phyloP scores from a whole-genome alignment of 1,140 invertebrate species.

The Neuroterus valhalla region DNA sequence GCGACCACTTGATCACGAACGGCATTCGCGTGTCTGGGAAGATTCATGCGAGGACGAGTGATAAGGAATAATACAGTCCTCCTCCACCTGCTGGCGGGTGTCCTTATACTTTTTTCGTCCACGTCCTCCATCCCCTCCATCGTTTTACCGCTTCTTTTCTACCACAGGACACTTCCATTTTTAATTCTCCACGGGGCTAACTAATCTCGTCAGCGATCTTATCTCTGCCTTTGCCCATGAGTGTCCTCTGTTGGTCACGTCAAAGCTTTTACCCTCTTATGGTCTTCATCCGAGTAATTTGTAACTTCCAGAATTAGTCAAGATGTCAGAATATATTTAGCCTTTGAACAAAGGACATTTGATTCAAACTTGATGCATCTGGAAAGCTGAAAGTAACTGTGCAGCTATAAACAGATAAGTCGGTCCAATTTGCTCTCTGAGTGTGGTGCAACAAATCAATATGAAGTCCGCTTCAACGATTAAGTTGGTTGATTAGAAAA shows the following conservation, averaged over 20 bases:
- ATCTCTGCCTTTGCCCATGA: constrained; percentile 15
- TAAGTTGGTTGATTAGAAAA: constrained; percentile 9
- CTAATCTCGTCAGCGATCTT: constrained; percentile 41
- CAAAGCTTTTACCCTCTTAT: background rate
- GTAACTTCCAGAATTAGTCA: constrained; percentile 1
- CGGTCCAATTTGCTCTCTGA: constrained; percentile 15
- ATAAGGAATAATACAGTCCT: constrained; percentile 52
- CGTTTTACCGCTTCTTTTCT: constrained; percentile 32
- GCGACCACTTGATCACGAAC: constrained; percentile 47
- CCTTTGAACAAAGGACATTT: constrained; percentile 2
- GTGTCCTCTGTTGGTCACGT: background rate
- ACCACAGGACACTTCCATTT: constrained; percentile 29
- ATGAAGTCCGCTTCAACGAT: constrained; percentile 21
- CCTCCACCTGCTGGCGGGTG: constrained; percentile 41
- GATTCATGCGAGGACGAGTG: constrained; percentile 49
- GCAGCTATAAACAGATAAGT: constrained; percentile 1
- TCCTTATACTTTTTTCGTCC: background rate
- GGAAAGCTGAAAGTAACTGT: background rate
- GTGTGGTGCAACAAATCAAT: constrained; percentile 24
- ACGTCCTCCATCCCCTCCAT: constrained; percentile 30
- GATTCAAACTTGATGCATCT: constrained; percentile 15
- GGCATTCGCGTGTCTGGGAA: constrained; percentile 44
- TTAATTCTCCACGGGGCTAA: constrained; percentile 37
- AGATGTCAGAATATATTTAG: background rate
- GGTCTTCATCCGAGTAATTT: constrained; percentile 3